Conservation (phyloP, 2,113 vertebrate genomes). For the Megalops atlanticus region DNA sequence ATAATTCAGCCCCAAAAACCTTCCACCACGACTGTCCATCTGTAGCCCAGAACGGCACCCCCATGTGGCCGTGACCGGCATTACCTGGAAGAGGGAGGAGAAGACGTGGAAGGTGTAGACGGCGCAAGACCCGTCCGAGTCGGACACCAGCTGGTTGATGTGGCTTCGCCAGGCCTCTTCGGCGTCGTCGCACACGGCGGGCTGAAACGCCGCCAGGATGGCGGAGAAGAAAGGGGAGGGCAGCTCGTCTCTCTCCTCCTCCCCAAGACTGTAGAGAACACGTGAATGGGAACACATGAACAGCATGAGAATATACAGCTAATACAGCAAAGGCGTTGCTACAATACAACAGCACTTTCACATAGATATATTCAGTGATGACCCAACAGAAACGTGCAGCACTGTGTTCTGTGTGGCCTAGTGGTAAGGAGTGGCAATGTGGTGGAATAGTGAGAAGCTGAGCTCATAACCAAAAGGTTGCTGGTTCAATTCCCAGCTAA, state of each 20-base stretch:
- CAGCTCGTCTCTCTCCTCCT: slow-evolving; percentile 76
- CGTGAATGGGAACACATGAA: slow-evolving; percentile 7
- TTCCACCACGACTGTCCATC: not conserved
- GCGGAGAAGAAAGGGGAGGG: slow-evolving; percentile 94
- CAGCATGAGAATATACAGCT: not conserved
- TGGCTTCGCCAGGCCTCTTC: slow-evolving; percentile 91
- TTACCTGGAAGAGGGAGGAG: slow-evolving; percentile 94
- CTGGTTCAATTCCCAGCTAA: no score
- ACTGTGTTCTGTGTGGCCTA: no score
- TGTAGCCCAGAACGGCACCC: not conserved
- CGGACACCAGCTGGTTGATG: slow-evolving; percentile 90
- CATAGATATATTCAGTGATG: not conserved
- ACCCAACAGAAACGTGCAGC: no score
- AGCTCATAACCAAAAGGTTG: no score
- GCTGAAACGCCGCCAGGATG: slow-evolving; percentile 94
- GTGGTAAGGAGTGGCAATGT: no score
- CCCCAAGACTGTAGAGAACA: slow-evolving; percentile 70
- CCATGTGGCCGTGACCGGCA: slow-evolving; percentile 70
- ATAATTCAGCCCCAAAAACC: no score
- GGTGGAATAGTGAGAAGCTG: no score
- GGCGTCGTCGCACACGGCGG: slow-evolving; percentile 77
- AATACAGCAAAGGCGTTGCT: not conserved
- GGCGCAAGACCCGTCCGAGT: slow-evolving; percentile 91
- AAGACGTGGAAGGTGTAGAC: slow-evolving; percentile 98
- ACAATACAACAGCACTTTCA: not conserved